Evolutionary conservation across 2,888 invertebrate genomes (phyloP).

Genomic region (Andrena marginata): DNA sequence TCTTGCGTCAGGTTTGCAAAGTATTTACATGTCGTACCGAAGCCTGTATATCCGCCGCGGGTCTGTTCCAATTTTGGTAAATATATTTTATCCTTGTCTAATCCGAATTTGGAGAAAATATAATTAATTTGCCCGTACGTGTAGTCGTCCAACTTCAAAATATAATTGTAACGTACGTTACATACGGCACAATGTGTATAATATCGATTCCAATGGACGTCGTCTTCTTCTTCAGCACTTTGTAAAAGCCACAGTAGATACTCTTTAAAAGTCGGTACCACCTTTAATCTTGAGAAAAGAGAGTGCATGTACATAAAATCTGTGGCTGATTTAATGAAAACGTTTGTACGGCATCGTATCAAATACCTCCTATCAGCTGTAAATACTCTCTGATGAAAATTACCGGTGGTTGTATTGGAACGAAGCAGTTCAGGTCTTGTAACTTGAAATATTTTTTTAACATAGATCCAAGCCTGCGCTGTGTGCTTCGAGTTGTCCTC

Average conservation of each 20-base stretch:
- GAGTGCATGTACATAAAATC: constrained; percentile 15
- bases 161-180: constrained; percentile 76
- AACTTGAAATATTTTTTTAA: constrained; percentile 80
- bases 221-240: constrained; percentile 73
- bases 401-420: constrained; percentile 71
- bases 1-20: constrained; percentile 76
- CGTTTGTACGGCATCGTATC: background rate
- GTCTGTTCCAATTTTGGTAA: constrained; percentile 75
- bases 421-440: constrained; percentile 81
- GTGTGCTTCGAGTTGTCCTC: constrained; percentile 82
- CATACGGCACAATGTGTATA: constrained; percentile 82
- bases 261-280: constrained; percentile 82
- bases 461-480: constrained; percentile 82
- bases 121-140: constrained; percentile 73
- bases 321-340: background rate
- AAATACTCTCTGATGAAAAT: constrained; percentile 76
- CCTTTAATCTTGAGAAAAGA: constrained; percentile 74
- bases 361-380: constrained; percentile 76
- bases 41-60: constrained; percentile 76
- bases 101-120: constrained; percentile 73
- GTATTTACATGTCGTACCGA: constrained; percentile 78
- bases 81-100: constrained; percentile 61
- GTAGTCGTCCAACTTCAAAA: constrained; percentile 81
- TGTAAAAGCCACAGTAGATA: constrained; percentile 81
- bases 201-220: constrained; percentile 83